These are phyloP conservation scores for Paramormyrops kingsleyae DNA, from an alignment of 2,113 vertebrate genomes.

Conservation along the genomic window DNA sequence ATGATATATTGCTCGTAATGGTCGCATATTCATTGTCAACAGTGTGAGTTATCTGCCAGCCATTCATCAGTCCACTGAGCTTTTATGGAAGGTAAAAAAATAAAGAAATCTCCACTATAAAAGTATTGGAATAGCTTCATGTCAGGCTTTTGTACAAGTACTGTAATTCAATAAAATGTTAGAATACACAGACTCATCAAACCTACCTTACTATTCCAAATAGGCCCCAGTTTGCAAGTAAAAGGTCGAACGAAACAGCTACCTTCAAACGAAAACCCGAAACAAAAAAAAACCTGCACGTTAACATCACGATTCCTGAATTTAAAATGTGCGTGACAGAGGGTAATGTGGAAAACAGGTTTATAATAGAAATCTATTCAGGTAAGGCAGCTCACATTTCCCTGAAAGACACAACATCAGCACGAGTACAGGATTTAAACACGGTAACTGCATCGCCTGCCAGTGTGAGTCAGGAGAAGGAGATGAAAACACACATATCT, in stretches of 20 bases:
- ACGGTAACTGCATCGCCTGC: not conserved
- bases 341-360: not conserved
- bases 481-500: not conserved
- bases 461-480: not conserved
- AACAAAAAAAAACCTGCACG: not conserved
- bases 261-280: not conserved
- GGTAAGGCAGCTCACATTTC: not conserved
- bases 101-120: not conserved
- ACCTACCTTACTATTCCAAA: not conserved
- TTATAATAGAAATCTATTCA: not conserved
- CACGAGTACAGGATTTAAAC: not conserved
- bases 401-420: not conserved
- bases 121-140: not conserved
- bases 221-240: not conserved
- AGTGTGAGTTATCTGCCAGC: not conserved
- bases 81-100: not conserved
- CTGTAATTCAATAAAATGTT: not conserved
- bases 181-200: not conserved
- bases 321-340: not conserved
- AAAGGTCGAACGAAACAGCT: not conserved
- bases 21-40: not conserved
- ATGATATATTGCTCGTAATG: not conserved
- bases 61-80: not conserved
- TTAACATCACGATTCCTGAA: not conserved
- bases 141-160: not conserved